Evolutionary conservation across 2,113 vertebrate genomes (phyloP), one percentile per base, ranked within the genome.

Genomic region (Nibea albiflora): DNA sequence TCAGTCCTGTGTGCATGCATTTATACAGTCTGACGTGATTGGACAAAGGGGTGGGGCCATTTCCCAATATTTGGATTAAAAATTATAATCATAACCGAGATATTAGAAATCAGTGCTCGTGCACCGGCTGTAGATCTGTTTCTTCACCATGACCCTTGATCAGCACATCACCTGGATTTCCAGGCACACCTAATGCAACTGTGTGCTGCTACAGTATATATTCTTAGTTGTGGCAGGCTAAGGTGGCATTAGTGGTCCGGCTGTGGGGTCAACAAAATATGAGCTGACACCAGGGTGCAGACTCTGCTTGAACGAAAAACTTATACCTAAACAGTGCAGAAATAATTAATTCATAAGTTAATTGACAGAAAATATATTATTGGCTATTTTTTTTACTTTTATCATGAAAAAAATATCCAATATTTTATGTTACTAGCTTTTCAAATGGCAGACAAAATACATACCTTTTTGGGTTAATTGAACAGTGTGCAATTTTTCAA

Each of bases 11-110:
- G n/a, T 52, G 57, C 63, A 31, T 86, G 69, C 61, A 54, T 49
- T 22, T 22, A 19, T 26, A 57, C 65, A 61, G 19, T 44, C 61
- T 81, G 64, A 58, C 62, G 80, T 68, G 81, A 71, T 56, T 74
- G 49, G 35, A 42, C 52, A 52, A 60, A 60, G 78, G 78, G 66
- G 64, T 69, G 76, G 74, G 73, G 65, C 52, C 68, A 20, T 56
- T 69, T 57, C 44, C 11, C n/a, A 64, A 16, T 73, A 44, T 35
- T 65, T 49, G 44, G 28, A 73, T 83, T 17, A 52, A 24, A 58
- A 53, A 62, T 54, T 6, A 35, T 28, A 39, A 42, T 58, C 7
- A 67, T 63, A 22, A 54, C 10, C 2, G 11, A 63, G 24, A 46
- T 22, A 24, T 26, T 5, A 26, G 20, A 44, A 69, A 58, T 62